A percentile compares a stretch with the other conserved stretches of the same genome.
These are phyloP conservation scores for Eupithecia insigniata DNA, from an alignment of 2,888 invertebrate species.

Conservation along the genomic window DNA sequence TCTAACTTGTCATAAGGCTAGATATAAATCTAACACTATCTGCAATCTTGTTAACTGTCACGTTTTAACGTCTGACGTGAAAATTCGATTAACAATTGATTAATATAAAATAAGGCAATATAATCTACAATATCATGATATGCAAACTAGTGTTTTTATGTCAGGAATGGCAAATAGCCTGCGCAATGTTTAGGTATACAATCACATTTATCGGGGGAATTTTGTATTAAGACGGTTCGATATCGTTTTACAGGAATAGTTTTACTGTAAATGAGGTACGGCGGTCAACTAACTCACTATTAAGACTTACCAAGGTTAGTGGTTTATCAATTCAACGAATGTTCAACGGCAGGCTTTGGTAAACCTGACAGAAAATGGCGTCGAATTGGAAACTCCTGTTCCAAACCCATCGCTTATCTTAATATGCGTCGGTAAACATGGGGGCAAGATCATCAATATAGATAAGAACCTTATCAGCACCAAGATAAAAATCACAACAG, in stretches of 20 bases:
- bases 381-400: neutral
- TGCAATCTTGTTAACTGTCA: conserved; percentile 65
- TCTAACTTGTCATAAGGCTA: conserved; percentile 55
- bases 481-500: conserved; percentile 70
- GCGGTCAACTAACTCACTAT: conserved; percentile 41
- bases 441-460: neutral
- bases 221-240: neutral
- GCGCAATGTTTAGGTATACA: conserved; percentile 60
- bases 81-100: conserved; percentile 69
- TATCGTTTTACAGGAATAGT: neutral
- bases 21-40: conserved; percentile 66
- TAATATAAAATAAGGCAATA: conserved; percentile 60
- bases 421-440: neutral
- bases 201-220: conserved; percentile 1
- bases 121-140: conserved; percentile 61
- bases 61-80: conserved; percentile 58
- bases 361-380: neutral
- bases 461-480: conserved; percentile 31
- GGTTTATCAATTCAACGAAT: neutral
- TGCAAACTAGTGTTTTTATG: conserved; percentile 70
- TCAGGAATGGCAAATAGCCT: conserved; percentile 67
- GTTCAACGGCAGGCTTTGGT: neutral
- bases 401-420: neutral
- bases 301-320: neutral
- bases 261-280: conserved; percentile 4